Conservation (phyloP, 2,113 vertebrate genomes). For the Thalassoma bifasciatum region DNA sequence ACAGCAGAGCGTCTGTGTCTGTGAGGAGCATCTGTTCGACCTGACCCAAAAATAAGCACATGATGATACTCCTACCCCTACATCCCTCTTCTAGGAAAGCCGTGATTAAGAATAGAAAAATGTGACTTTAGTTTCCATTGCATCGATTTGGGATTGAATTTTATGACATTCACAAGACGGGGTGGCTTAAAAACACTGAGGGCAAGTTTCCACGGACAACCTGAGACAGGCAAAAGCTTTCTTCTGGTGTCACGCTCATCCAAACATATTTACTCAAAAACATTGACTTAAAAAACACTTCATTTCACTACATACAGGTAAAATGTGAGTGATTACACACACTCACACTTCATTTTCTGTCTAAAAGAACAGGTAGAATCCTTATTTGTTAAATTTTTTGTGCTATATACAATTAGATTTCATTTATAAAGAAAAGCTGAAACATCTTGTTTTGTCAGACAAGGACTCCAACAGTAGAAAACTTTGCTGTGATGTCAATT, state of each 20-base stretch:
- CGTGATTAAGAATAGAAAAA: slow-evolving; percentile 64
- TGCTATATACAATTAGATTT: too few species aligned
- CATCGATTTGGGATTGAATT: slow-evolving; percentile 44
- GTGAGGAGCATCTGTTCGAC: slow-evolving; percentile 54
- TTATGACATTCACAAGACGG: slow-evolving; percentile 63
- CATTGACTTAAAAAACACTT: slow-evolving; percentile 1
- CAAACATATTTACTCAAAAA: slow-evolving; percentile 44
- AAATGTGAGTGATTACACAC: too few species aligned
- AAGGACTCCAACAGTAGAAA: too few species aligned
- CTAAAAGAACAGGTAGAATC: not conserved
- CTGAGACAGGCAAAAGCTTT: slow-evolving; percentile 41
- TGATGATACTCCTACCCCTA: slow-evolving; percentile 40
- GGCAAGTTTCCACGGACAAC: slow-evolving; percentile 49
- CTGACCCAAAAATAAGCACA: slow-evolving; percentile 64
- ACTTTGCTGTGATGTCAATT: too few species aligned
- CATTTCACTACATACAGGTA: not conserved
- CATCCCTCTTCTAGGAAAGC: slow-evolving; percentile 68
- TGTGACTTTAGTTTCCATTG: slow-evolving; percentile 63
- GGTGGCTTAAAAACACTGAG: slow-evolving; percentile 22
- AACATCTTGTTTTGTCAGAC: too few species aligned
- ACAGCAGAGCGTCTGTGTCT: slow-evolving; percentile 31
- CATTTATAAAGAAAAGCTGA: too few species aligned
- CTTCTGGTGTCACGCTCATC: slow-evolving; percentile 21
- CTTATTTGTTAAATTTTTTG: too few species aligned
- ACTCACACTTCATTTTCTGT: not conserved